Conservation (phyloP, 2,113 vertebrate species). For the Etheostoma spectabile region DNA sequence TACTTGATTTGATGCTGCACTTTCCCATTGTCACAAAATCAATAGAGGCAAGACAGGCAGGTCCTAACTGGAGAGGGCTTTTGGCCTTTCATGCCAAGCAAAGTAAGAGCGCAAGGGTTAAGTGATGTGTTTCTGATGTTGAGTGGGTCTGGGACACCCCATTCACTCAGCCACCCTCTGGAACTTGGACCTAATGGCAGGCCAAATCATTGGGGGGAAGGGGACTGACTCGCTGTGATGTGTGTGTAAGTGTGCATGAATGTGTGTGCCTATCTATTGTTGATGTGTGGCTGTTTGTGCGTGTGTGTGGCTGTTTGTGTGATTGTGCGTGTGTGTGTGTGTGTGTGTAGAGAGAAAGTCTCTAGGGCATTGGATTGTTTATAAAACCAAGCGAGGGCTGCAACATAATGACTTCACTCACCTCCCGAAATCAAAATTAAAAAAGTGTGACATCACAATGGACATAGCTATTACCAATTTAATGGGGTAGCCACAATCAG, state of each 20-base stretch:
- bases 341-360: slow-evolving; percentile 34
- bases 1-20: slow-evolving; percentile 86
- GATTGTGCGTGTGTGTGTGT: slow-evolving; percentile 8
- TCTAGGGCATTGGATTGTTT: slow-evolving; percentile 53
- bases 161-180: slow-evolving; percentile 56
- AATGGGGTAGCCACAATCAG: slow-evolving; percentile 58
- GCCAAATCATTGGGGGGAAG: slow-evolving; percentile 59
- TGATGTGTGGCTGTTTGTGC: slow-evolving; percentile 19
- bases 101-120: slow-evolving; percentile 86
- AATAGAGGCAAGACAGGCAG: slow-evolving; percentile 83
- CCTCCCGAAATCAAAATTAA: slow-evolving; percentile 63
- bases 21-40: slow-evolving; percentile 96
- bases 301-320: slow-evolving; percentile 12
- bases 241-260: slow-evolving; percentile 37
- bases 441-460: slow-evolving; percentile 58
- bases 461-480: slow-evolving; percentile 62
- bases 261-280: slow-evolving; percentile 46
- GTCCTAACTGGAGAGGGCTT: slow-evolving; percentile 80
- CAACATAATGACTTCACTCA: slow-evolving; percentile 52
- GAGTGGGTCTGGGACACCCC: slow-evolving; percentile 78
- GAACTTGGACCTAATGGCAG: slow-evolving; percentile 66
- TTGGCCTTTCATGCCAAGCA: slow-evolving; percentile 76
- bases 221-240: slow-evolving; percentile 30
- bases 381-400: slow-evolving; percentile 53
- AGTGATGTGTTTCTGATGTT: slow-evolving; percentile 89